Evolutionary conservation across 2,797 vertebrate species (phyloP).

Genomic region (Melanotaenia pygmaea): DNA sequence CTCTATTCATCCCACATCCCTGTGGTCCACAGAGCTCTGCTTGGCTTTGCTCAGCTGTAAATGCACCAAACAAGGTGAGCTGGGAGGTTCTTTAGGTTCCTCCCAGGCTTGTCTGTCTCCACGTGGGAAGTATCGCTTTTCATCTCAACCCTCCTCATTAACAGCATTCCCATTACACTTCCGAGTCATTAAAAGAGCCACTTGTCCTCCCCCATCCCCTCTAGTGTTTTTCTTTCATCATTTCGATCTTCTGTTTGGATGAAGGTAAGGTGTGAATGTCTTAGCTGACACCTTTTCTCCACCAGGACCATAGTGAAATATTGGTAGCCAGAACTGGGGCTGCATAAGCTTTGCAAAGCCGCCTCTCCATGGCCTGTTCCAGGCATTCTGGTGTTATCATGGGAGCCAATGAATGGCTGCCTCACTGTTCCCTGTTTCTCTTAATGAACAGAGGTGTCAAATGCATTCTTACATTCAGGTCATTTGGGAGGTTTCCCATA

Average conservation of each 20-base stretch:
- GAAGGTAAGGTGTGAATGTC: slow-evolving; percentile 59
- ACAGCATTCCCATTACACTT: slow-evolving; percentile 74
- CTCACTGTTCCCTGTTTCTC: slow-evolving; percentile 72
- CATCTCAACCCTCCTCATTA: slow-evolving; percentile 79
- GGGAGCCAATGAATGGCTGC: slow-evolving; percentile 71
- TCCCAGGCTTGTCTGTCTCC: slow-evolving; percentile 60
- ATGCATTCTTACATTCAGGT: slow-evolving; percentile 71
- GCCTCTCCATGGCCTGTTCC: slow-evolving; percentile 56
- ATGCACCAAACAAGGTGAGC: slow-evolving; percentile 37
- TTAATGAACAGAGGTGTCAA: slow-evolving; percentile 85
- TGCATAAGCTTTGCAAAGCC: slow-evolving; percentile 68
- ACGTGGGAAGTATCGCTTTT: slow-evolving; percentile 69
- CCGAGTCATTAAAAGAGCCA: slow-evolving; percentile 77
- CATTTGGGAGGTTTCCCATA: slow-evolving; percentile 75
- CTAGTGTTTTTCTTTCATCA: slow-evolving; percentile 77
- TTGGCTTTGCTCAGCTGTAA: slow-evolving; percentile 51
- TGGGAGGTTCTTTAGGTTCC: slow-evolving; percentile 52
- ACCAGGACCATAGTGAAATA: slow-evolving; percentile 77
- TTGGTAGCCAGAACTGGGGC: slow-evolving; percentile 69
- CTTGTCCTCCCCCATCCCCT: slow-evolving; percentile 70
- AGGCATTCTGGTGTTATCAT: slow-evolving; percentile 61
- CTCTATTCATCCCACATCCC: slow-evolving; percentile 64
- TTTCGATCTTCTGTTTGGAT: slow-evolving; percentile 59
- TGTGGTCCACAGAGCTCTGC: slow-evolving; percentile 62
- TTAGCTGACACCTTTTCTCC: slow-evolving; percentile 77